These are phyloP conservation scores for Trachemys scripta DNA, from an alignment of 2,113 vertebrate genomes.

Conservation along the genomic window DNA sequence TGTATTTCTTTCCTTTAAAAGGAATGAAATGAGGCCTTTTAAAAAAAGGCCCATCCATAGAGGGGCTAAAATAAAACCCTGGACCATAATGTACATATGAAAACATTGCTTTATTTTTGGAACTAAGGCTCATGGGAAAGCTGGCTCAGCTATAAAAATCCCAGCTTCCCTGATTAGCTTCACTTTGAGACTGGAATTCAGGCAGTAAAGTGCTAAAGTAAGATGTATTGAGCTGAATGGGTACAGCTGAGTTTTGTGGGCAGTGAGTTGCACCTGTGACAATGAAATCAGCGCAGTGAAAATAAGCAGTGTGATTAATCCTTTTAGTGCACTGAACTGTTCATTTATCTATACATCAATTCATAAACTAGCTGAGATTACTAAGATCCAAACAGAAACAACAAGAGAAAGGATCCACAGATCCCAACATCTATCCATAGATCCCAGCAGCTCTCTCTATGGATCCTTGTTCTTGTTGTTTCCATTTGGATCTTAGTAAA, in stretches of 20 bases:
- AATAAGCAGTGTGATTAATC: constrained; percentile 13
- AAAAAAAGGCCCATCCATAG: constrained; percentile 28
- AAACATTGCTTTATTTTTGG: constrained; percentile 78
- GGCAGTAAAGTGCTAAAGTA: not conserved
- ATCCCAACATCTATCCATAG: not conserved
- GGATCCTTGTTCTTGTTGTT: not conserved
- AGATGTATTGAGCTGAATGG: not conserved
- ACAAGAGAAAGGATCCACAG: not conserved
- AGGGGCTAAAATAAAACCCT: constrained; percentile 59
- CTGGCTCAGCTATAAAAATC: constrained; percentile 68
- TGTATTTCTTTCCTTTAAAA: constrained; percentile 70
- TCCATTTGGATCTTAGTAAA: not conserved
- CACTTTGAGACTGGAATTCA: constrained; percentile 46
- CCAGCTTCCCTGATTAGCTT: not conserved
- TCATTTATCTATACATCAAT: not conserved
- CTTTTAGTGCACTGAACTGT: not conserved
- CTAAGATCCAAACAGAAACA: not conserved
- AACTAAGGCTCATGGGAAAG: constrained; percentile 69
- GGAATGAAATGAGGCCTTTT: not conserved
- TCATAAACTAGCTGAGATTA: not conserved
- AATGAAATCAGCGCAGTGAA: not conserved
- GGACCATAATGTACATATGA: constrained; percentile 65
- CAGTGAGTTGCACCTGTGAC: not conserved
- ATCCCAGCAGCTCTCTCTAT: not conserved
- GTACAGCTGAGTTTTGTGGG: not conserved